phyloP scores from a whole-genome alignment of 2,113 vertebrate species.

The Paradisaea rubra region DNA sequence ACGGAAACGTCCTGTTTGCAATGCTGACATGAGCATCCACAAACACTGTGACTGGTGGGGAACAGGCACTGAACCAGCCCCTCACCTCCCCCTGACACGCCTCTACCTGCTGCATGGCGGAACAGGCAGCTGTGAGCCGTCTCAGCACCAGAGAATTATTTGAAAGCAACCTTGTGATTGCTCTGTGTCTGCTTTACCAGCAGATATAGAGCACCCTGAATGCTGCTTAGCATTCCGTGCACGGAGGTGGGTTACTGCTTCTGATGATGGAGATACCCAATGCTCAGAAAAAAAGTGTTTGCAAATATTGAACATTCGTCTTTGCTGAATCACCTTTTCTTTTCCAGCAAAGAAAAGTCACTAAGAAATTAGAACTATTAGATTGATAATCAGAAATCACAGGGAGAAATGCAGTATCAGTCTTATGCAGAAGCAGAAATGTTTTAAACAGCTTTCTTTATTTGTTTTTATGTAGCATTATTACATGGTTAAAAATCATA shows the following conservation, averaged over 20 bases:
- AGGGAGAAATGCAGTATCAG: not conserved
- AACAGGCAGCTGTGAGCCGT: not conserved
- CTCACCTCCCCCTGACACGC: rapidly evolving
- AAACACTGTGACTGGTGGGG: not conserved
- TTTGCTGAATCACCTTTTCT: not conserved
- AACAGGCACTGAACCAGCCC: not conserved
- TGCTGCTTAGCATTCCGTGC: not conserved
- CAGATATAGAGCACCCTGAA: not conserved
- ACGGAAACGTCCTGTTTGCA: rapidly evolving
- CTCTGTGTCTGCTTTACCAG: not conserved
- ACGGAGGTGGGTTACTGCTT: not conserved
- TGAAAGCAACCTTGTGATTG: not conserved
- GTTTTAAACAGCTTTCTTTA: not conserved
- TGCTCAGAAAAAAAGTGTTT: not conserved
- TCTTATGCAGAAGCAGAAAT: not conserved
- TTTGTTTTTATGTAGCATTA: not conserved
- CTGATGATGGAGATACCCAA: not conserved
- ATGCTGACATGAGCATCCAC: rapidly evolving
- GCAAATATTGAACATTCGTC: not conserved
- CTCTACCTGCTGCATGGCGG: not conserved
- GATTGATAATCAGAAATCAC: not conserved
- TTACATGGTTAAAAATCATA: not conserved
- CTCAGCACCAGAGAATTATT: not conserved
- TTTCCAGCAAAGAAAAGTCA: not conserved
- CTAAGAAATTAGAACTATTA: not conserved